Base-by-base conservation (phyloP, 1,140 invertebrate species). In the Argopecten irradians region DNA sequence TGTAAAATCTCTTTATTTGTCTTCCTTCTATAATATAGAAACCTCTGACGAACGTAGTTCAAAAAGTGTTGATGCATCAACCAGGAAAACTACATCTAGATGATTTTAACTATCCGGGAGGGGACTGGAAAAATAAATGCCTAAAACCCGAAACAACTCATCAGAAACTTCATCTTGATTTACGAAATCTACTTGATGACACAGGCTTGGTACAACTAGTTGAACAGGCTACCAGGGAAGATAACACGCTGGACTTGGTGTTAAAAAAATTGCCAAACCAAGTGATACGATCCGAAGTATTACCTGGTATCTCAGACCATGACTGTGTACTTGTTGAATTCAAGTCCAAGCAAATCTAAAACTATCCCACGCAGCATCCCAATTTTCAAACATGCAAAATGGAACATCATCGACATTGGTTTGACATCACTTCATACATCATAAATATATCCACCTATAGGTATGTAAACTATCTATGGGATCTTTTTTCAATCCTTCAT, bases 71-170 rank as follows among this genome's bases (percentile, higher is more conserved):
- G 83, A 84, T 36, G 82, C 28, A 32, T 84, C 82, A 14, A n/a
- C 87, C 35, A 46, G 83, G 22, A 87, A 85, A 89, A 86, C 87
- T 87, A 43, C 34, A 83, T 34, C 36, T 28, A 19, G 85, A 39
- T 22, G 85, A 89, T 34, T 89, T 86, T 39, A 89, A 82, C 41
- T 46, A 84, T 34, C 89, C 89, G 22, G 46, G 33, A 19, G 83
- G 83, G 89, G 87, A 86, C 33, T 90, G 87, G 87, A 90, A 86
- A 41, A 90, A n/a, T 71, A 88, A 84, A 34, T 34, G 36, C 0
- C 86, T 90, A 19, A 90, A 89, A 83, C 84, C 84, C 39, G 39
- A 87, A 28, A 22, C 55, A 16, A 3, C 46, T 16, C 46, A 87
- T 28, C 46, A 13, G n/a, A 86, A 86, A 85, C 33, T 82, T 1